Conservation (phyloP, 2,113 vertebrate genomes). For the Cinclus cinclus region DNA sequence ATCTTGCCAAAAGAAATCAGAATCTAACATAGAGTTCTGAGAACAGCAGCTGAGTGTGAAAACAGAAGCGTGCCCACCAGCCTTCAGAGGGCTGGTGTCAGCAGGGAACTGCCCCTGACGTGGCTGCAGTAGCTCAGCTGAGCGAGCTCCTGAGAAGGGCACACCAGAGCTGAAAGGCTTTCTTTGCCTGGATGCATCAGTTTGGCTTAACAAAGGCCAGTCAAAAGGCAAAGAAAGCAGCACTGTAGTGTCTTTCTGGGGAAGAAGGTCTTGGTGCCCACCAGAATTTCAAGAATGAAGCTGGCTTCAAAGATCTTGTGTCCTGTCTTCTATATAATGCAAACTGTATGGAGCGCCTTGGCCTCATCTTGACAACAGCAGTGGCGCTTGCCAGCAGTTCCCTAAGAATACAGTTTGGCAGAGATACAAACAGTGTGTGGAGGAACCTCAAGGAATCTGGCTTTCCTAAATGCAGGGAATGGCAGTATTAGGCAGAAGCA, state of each 20-base stretch:
- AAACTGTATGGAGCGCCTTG: rapidly evolving
- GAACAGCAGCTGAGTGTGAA: not conserved
- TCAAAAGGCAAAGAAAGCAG: not conserved
- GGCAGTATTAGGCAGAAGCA: not conserved
- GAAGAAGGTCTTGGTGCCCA: not conserved
- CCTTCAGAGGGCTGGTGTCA: not conserved
- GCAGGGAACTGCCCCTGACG: not conserved
- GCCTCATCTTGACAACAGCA: not conserved
- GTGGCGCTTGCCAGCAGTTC: not conserved
- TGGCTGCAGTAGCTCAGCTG: not conserved
- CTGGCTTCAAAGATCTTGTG: not conserved
- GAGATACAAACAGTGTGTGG: not conserved
- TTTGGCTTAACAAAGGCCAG: not conserved
- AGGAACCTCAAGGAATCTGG: constrained; percentile 4
- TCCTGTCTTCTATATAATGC: not conserved
- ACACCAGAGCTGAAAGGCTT: not conserved
- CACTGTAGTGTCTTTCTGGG: not conserved
- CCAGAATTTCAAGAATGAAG: not conserved
- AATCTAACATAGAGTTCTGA: not conserved
- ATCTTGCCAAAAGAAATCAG: constrained; percentile 36
- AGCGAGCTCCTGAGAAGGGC: rapidly evolving
- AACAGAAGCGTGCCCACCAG: not conserved
- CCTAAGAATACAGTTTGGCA: not conserved
- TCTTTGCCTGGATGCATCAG: not conserved
- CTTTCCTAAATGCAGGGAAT: not conserved